Percentiles rank a stretch among this genome's conserved stretches.
Conservation (phyloP, 2,113 vertebrate species). For the Carassius auratus region DNA sequence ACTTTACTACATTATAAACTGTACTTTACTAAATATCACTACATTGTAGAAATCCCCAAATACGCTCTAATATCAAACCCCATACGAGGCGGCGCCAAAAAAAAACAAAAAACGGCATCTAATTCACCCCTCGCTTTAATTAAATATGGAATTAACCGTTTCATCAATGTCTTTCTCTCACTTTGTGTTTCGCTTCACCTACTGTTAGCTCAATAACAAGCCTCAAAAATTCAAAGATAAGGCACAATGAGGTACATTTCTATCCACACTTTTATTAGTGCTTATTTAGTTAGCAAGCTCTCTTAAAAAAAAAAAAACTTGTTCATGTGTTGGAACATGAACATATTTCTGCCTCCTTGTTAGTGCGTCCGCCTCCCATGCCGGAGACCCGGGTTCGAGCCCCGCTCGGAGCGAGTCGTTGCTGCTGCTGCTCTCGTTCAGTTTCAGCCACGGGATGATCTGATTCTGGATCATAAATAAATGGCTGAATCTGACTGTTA, state of each 20-base stretch:
- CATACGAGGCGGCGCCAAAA: background rate
- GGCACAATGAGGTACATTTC: background rate
- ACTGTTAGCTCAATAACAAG: background rate
- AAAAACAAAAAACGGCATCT: conserved; percentile 3
- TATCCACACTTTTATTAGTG: background rate
- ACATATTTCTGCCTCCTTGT: too few relatives aligned
- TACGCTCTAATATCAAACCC: background rate
- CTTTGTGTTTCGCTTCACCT: background rate
- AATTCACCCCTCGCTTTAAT: conserved; percentile 5
- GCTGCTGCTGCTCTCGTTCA: too few relatives aligned
- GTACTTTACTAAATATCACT: background rate
- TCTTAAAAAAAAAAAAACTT: background rate
- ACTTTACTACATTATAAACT: conserved; percentile 26
- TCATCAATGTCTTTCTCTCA: conserved; percentile 1
- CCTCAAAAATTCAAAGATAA: background rate
- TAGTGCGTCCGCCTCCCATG: too few relatives aligned
- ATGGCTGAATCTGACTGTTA: too few relatives aligned
- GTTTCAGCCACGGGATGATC: too few relatives aligned
- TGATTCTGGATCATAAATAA: too few relatives aligned
- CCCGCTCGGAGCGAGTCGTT: too few relatives aligned
- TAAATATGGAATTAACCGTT: conserved; percentile 31
- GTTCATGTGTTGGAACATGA: too few relatives aligned
- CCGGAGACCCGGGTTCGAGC: too few relatives aligned
- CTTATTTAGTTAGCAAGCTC: background rate
- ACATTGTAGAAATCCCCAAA: conserved; percentile 39